These are phyloP conservation scores for Drosophila nasuta DNA, from an alignment of 1,140 invertebrate genomes.

Conservation along the genomic window DNA sequence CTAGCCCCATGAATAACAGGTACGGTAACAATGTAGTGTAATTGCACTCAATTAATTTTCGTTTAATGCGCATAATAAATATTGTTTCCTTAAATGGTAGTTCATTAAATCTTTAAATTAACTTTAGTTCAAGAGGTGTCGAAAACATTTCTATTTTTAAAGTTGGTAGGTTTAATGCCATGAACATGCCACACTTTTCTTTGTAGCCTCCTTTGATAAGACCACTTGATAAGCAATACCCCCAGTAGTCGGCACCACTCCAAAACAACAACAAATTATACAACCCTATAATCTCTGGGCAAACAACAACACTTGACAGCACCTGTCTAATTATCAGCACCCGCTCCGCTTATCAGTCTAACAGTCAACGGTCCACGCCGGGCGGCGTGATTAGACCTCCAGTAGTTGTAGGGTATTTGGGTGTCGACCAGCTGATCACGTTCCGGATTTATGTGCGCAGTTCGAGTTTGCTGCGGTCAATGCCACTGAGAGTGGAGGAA, in stretches of 20 bases:
- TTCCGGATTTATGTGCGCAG: slow-evolving; percentile 29
- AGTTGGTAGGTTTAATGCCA: not conserved
- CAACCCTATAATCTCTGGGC: slow-evolving; percentile 3
- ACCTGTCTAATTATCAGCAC: slow-evolving; percentile 30
- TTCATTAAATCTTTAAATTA: slow-evolving; percentile 21
- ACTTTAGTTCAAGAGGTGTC: slow-evolving; percentile 2
- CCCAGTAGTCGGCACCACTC: slow-evolving; percentile 13
- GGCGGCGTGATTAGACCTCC: slow-evolving; percentile 12
- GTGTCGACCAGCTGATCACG: slow-evolving; percentile 6
- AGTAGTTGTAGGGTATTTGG: not conserved
- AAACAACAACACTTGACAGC: slow-evolving; percentile 13
- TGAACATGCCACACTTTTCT: slow-evolving; percentile 1
- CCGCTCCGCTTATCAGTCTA: slow-evolving; percentile 28
- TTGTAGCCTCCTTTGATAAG: slow-evolving; percentile 4
- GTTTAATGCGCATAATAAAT: slow-evolving; percentile 22
- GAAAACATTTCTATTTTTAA: not conserved
- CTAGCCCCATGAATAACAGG: slow-evolving; percentile 25
- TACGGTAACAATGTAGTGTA: not conserved
- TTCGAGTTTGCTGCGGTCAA: slow-evolving; percentile 17
- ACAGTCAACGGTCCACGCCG: slow-evolving; percentile 30
- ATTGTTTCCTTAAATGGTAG: slow-evolving; percentile 13
- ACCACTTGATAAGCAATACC: slow-evolving; percentile 29
- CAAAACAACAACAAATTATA: slow-evolving; percentile 19
- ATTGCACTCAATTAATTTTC: slow-evolving; percentile 24
- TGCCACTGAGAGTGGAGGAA: slow-evolving; percentile 7